A percentile compares a stretch with the other conserved stretches of the same genome.
phyloP scores from a whole-genome alignment of 1,140 invertebrate species.

The Littorina saxatilis region DNA sequence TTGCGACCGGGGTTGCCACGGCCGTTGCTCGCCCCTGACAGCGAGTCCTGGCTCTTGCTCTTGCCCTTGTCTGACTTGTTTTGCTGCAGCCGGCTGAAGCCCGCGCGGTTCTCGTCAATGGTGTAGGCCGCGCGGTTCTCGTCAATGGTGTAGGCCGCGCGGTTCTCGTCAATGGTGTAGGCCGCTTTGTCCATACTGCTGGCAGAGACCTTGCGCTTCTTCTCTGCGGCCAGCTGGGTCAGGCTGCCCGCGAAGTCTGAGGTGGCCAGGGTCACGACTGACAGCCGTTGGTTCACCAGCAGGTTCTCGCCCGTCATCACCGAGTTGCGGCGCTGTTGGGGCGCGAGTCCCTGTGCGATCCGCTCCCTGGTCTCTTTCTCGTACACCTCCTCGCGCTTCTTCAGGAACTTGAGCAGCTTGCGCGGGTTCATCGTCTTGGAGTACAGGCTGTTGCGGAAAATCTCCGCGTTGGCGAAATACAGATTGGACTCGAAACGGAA shows the following conservation, averaged over 20 bases:
- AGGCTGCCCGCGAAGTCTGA: conserved; percentile 11
- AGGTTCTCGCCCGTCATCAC: conserved; percentile 42
- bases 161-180: conserved; percentile 48
- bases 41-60: conserved; percentile 14
- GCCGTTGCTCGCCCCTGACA: not conserved
- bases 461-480: conserved; percentile 78
- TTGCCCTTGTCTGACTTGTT: not conserved
- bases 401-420: conserved; percentile 66
- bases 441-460: conserved; percentile 72
- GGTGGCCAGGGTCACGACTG: not conserved
- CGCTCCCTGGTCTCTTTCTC: conserved; percentile 40
- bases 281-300: conserved; percentile 1
- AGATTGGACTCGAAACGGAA: conserved; percentile 76
- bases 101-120: conserved; percentile 43
- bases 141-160: too few relatives aligned
- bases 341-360: conserved; percentile 36
- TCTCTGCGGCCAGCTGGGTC: not conserved
- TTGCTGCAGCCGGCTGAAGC: conserved; percentile 9
- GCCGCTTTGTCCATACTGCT: conserved; percentile 52
- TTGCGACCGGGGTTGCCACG: conserved; percentile 4
- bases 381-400: conserved; percentile 61
- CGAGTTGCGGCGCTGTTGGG: conserved; percentile 38
- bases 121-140: conserved; percentile 49
- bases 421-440: conserved; percentile 64
- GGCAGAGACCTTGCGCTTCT: conserved; percentile 41